Evolutionary conservation across 2,888 invertebrate genomes (phyloP), one percentile per base, ranked within the genome.

Genomic region (Eurytoma adleriae): DNA sequence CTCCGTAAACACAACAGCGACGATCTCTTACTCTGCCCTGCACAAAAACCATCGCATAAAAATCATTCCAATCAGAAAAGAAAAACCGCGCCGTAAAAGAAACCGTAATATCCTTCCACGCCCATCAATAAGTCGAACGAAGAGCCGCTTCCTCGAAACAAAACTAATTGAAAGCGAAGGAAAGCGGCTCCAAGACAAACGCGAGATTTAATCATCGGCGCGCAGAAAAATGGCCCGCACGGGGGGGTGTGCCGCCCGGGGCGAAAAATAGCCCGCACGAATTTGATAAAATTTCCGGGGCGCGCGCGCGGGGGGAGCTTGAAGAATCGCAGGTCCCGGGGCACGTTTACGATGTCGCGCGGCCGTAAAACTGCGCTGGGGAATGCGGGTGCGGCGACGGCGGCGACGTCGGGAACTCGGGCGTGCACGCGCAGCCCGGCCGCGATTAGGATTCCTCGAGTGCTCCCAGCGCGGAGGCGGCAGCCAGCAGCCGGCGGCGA

Each of bases 361-460:
- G 61, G 61, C 24, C 81, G 78, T 77, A 81, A 81, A 81, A 74
- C 78, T 75, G 79, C 68, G 71, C 59, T 54, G 40, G 74, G 59
- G 78, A 81, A 78, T 78, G 69, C 73, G 50, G 50, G 54, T 24
- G 56, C 14, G 16, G n/a, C 40, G 67, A 61, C 16, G 70, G 40
- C 40, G 40, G 40, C 64, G 64, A 52, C 40, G 69, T 20, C 14
- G 69, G 40, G 73, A 64, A 71, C 64, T 67, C 20, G 20, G 4
- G 62, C 30, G 30, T 40, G 64, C n/a, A 5, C 20, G 62, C 27
- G 27, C 50, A 14, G 14, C 20, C 14, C 57, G 27, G 59, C 57
- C 71, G 70, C 83, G 78, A 83, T 84, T 79, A 85, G 82, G 84
- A 87, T 87, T 84, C 82, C 80, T 77, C 75, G 85, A 83, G 85